Percentiles rank a stretch among this genome's conserved stretches.
These are phyloP conservation scores for Patella pellucida DNA, from an alignment of 2,888 invertebrate species.

Conservation along the genomic window DNA sequence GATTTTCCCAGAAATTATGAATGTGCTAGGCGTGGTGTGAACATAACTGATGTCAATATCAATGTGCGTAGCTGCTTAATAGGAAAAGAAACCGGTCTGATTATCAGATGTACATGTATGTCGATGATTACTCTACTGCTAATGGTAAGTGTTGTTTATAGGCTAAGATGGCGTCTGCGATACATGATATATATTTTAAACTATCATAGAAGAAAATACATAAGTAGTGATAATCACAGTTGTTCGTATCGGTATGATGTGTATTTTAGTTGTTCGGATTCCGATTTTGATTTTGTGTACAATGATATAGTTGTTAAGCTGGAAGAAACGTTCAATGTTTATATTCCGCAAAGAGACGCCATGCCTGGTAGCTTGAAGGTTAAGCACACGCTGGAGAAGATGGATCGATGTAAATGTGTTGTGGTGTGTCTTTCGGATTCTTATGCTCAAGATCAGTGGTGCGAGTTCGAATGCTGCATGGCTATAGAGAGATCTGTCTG, in stretches of 20 bases:
- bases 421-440: neutral
- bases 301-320: neutral
- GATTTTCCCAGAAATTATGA: neutral
- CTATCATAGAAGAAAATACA: neutral
- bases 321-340: neutral
- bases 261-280: neutral
- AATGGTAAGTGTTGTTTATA: neutral
- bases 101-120: neutral
- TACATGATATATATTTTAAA: neutral
- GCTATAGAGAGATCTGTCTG: neutral
- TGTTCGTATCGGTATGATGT: neutral
- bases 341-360: neutral
- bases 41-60: neutral
- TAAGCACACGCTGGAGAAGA: neutral
- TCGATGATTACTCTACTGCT: neutral
- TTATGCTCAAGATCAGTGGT: neutral
- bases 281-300: neutral
- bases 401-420: neutral
- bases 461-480: slow-evolving; percentile 1
- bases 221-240: neutral
- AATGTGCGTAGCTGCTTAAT: neutral
- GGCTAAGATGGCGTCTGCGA: neutral
- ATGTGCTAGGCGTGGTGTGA: neutral
- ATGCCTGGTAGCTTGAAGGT: neutral
- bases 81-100: neutral